Percentiles rank a stretch among this genome's conserved stretches.
These are phyloP conservation scores for Pterocles burchelli DNA, from an alignment of 2,113 vertebrate genomes.

Conservation along the genomic window DNA sequence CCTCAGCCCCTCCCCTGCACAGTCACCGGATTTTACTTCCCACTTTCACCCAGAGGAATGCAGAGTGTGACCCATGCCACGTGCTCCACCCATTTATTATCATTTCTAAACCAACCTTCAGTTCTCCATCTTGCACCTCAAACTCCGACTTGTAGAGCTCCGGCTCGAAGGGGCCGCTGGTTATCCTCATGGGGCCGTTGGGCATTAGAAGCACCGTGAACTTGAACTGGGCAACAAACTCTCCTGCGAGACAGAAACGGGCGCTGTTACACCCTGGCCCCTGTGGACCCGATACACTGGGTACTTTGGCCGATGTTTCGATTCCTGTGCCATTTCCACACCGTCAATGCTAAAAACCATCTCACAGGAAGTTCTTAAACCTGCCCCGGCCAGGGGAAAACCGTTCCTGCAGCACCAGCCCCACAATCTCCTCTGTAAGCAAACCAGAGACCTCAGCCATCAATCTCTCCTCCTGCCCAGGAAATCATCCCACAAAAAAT, in stretches of 20 bases:
- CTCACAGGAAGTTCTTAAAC: background rate
- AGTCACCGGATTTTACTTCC: background rate
- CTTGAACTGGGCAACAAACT: slow-evolving; percentile 97
- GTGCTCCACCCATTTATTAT: background rate
- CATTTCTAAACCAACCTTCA: slow-evolving; percentile 79
- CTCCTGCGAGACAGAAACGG: slow-evolving; percentile 74
- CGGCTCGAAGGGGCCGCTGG: slow-evolving; percentile 88
- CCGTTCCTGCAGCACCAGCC: background rate
- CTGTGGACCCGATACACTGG: fast-evolving
- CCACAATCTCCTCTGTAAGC: background rate
- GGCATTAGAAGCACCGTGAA: slow-evolving; percentile 98
- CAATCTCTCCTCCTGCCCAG: background rate
- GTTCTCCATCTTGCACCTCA: slow-evolving; percentile 92
- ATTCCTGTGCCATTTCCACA: fast-evolving
- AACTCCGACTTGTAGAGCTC: slow-evolving; percentile 93
- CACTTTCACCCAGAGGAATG: background rate
- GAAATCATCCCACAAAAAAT: background rate
- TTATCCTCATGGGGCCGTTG: slow-evolving; percentile 96
- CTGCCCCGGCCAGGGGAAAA: too few species aligned
- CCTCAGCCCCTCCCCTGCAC: background rate
- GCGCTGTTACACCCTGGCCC: fast-evolving
- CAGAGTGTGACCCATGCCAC: fast-evolving
- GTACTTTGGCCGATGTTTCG: fast-evolving
- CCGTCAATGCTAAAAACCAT: background rate
- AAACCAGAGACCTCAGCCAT: background rate